phyloP scores from a whole-genome alignment of 1,140 invertebrate species.

The Aphidius gifuensis region DNA sequence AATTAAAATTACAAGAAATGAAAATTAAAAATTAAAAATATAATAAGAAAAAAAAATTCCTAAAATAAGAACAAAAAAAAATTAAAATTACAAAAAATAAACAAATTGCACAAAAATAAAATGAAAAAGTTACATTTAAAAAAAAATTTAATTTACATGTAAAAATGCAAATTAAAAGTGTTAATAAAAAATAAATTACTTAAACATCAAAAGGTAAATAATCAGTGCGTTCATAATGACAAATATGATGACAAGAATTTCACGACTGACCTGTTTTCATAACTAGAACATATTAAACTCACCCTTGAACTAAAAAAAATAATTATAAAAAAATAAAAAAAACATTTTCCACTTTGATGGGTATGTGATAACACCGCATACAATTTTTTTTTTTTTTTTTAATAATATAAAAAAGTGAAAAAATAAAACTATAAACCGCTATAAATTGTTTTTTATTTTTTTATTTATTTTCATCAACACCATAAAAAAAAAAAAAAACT shows the following conservation, averaged over 20 bases:
- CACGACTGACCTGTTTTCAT: conserved; percentile 34
- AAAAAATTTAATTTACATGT: no score
- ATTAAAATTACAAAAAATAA: not conserved
- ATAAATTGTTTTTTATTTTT: no score
- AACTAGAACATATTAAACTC: conserved; percentile 10
- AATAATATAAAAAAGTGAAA: not conserved
- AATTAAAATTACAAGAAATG: not conserved
- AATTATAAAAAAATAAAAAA: no score
- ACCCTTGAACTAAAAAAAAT: no score
- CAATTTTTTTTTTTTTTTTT: not conserved
- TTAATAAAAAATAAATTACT: no score
- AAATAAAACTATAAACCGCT: not conserved
- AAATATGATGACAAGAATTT: conserved; percentile 26
- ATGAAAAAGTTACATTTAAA: no score
- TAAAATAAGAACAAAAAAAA: conserved; percentile 6
- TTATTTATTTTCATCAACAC: no score
- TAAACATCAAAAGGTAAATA: conserved; percentile 13
- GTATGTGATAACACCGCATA: conserved; percentile 5
- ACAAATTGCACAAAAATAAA: no score
- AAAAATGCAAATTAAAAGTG: no score
- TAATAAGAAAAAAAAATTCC: not conserved
- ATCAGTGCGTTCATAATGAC: conserved; percentile 20
- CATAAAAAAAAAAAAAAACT: no score
- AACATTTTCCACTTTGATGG: not conserved
- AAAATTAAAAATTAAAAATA: conserved; percentile 19